Percentiles rank a stretch among this genome's conserved stretches.
phyloP scores from a whole-genome alignment of 2,888 invertebrate genomes.

The Rhamphomyia laevipes region DNA sequence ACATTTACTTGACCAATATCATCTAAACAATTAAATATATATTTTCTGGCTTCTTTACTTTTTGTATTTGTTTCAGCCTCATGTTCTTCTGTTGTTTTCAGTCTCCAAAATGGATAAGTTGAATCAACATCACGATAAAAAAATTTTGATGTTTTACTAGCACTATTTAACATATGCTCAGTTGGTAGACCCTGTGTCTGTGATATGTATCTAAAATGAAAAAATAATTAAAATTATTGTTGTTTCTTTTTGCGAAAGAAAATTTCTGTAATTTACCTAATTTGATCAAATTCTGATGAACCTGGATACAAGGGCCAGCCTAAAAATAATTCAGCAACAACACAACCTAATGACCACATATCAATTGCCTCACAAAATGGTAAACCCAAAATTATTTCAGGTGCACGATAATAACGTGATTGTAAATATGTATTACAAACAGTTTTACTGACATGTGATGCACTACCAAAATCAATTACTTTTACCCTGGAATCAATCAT shows the following conservation, averaged over 20 bases:
- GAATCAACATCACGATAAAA: constrained; percentile 94
- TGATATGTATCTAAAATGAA: constrained; percentile 58
- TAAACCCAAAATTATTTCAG: constrained; percentile 92
- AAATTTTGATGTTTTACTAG: constrained; percentile 97
- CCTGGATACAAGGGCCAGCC: constrained; percentile 99
- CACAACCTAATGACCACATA: constrained; percentile 99
- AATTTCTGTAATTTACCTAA: constrained; percentile 45
- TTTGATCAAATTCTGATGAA: constrained; percentile 98
- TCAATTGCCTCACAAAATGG: constrained; percentile 99
- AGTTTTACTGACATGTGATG: constrained; percentile 97
- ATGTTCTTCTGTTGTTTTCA: constrained; percentile 95
- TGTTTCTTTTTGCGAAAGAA: too few relatives aligned
- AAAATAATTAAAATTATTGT: constrained; percentile 3
- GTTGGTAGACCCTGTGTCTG: constrained; percentile 97
- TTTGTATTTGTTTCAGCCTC: constrained; percentile 96
- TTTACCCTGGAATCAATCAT: constrained; percentile 58
- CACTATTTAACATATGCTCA: constrained; percentile 92
- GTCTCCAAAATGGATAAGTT: constrained; percentile 73
- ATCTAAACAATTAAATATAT: constrained; percentile 98
- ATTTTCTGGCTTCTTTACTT: constrained; percentile 98
- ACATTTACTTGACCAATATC: constrained; percentile 96
- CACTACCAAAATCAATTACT: constrained; percentile 99
- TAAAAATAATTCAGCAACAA: constrained; percentile 96
- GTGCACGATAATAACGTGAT: constrained; percentile 96
- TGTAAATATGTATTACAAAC: constrained; percentile 99